Conservation (phyloP, 2,888 invertebrate genomes). For the Thyatira batis region DNA sequence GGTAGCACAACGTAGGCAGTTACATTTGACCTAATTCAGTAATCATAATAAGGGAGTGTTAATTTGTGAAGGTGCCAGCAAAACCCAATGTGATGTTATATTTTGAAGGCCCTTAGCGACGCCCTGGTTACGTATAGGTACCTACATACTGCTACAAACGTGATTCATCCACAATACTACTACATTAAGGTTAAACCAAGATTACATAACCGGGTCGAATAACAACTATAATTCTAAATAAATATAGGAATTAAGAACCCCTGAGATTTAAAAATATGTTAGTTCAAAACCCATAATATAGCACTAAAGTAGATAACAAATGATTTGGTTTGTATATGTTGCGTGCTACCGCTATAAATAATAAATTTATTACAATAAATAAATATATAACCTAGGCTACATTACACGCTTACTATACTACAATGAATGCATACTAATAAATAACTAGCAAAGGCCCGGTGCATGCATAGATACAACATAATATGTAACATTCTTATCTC, state of each 20-base stretch:
- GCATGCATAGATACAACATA: neutral
- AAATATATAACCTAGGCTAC: neutral
- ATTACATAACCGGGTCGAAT: no score
- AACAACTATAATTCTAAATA: no score
- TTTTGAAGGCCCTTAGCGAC: neutral
- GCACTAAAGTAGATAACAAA: no score
- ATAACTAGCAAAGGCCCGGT: neutral
- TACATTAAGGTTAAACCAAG: neutral
- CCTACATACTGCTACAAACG: no score
- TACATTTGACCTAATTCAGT: neutral
- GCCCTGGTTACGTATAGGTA: neutral
- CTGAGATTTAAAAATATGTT: no score
- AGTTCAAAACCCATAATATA: no score
- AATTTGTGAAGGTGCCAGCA: neutral
- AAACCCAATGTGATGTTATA: neutral
- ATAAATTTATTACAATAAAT: neutral
- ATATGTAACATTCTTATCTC: neutral
- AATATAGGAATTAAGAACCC: no score
- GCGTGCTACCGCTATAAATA: neutral
- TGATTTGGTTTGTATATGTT: no score
- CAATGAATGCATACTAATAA: neutral
- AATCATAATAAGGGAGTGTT: neutral
- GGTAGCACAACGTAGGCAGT: neutral
- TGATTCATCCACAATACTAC: neutral
- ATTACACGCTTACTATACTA: neutral